Base-by-base conservation (phyloP, 2,888 invertebrate genomes). In the Callinectes sapidus region DNA sequence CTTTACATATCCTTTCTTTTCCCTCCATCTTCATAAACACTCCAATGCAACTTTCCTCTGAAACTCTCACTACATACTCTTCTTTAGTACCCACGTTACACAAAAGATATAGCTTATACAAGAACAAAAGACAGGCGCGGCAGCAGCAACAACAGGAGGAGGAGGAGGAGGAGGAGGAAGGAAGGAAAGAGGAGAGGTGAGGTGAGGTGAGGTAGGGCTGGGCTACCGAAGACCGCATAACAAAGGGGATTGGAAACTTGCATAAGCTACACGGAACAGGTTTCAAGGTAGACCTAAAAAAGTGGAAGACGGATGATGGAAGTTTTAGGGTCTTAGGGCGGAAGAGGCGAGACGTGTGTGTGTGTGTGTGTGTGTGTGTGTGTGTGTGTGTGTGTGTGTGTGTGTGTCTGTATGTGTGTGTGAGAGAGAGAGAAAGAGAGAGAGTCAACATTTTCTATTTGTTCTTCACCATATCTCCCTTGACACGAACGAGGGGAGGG, bases 341-440 rank as follows among this genome's bases (percentile, higher is more conserved):
- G 14, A 39, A 61, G 6, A 23, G 61, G 48, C 48, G 48, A 61
- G 18, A 61, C 61, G 61, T 61, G 61, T 8, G 61, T 1, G 10
- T 32, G 48, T 32, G 88, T 55, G 48, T 32, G 90, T 39, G 32
- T 39, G 35, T 39, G 32, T 39, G 86, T 39, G 32, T 39, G 89
- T 66, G 61, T 55, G 89, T 55, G 66, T 54, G 48, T 85, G 87
- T 87, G 91, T 55, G 86, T 55, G 91, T 32, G 61, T 35, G 87
- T 66, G 91, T 66, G 86, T 87, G 87, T 66, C n/a, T 55, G 91
- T 32, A 39, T 35, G 87, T 66, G 91, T 66, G 86, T 87, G 87
- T 66, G 91, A 54, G 86, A 61, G 55, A 86, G 86, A 86, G 85
- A 90, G 55, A 55, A 48, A 86, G 28, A 54, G 85, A 86, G 48